phyloP scores from a whole-genome alignment of 2,888 invertebrate species.

The Callyntrura sp. region DNA sequence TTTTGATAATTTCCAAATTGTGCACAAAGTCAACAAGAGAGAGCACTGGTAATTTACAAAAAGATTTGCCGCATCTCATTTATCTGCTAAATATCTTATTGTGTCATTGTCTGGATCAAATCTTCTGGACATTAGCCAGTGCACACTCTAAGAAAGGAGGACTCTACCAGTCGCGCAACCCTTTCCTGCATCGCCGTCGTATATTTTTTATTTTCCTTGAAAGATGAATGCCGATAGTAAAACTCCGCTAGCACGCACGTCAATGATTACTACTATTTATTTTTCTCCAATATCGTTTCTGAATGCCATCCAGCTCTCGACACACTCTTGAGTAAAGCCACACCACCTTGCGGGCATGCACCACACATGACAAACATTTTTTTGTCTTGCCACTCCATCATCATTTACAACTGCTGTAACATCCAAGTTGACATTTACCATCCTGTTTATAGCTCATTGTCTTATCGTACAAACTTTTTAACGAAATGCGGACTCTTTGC shows the following conservation, averaged over 20 bases:
- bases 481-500: background rate
- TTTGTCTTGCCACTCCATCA: background rate
- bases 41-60: background rate
- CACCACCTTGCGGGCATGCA: too few species aligned
- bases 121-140: constrained; percentile 34
- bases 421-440: constrained; percentile 58
- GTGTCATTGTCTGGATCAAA: background rate
- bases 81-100: background rate
- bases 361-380: constrained; percentile 15
- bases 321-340: background rate
- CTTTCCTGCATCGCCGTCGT: background rate
- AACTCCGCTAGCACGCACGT: background rate
- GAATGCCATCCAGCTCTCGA: constrained; percentile 68
- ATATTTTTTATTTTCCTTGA: background rate
- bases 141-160: background rate
- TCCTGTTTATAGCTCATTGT: constrained; percentile 64
- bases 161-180: too few species aligned
- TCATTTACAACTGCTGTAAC: background rate
- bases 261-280: too few species aligned
- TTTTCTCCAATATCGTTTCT: background rate
- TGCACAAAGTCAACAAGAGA: too few species aligned
- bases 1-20: constrained; percentile 29
- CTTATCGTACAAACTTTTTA: constrained; percentile 2
- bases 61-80: constrained; percentile 15
- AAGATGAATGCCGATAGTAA: too few species aligned